These are phyloP conservation scores for Galeopterus variegatus DNA, from an alignment of 2,113 vertebrate genomes.

Conservation along the genomic window DNA sequence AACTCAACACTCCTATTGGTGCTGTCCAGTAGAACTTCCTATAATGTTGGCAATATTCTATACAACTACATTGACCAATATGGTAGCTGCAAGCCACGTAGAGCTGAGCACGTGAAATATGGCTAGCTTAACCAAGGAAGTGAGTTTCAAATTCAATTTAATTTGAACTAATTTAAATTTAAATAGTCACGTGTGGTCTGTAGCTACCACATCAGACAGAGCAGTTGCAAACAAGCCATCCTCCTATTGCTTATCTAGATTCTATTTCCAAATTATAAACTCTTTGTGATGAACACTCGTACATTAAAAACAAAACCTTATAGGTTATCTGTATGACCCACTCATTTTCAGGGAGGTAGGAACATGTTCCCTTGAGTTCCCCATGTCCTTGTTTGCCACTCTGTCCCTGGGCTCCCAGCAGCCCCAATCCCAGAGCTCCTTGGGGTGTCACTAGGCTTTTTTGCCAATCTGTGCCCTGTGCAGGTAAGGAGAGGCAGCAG, in stretches of 20 bases:
- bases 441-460: not conserved
- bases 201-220: not conserved
- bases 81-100: not conserved
- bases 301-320: not conserved
- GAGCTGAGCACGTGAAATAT: not conserved
- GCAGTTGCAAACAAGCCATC: not conserved
- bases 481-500: not conserved
- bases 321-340: not conserved
- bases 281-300: not conserved
- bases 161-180: conserved; percentile 42
- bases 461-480: not conserved
- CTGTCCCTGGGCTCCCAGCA: not conserved
- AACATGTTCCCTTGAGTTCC: not conserved
- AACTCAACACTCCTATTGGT: not conserved
- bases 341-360: not conserved
- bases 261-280: not conserved
- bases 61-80: not conserved
- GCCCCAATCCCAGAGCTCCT: not conserved
- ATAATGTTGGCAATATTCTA: not conserved
- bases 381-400: not conserved
- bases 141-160: not conserved
- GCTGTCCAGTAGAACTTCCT: not conserved
- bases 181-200: not conserved
- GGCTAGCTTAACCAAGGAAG: not conserved
- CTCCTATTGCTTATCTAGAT: not conserved